These are phyloP conservation scores for Epinotia brunnichana DNA, from an alignment of 2,888 invertebrate species.

Conservation along the genomic window DNA sequence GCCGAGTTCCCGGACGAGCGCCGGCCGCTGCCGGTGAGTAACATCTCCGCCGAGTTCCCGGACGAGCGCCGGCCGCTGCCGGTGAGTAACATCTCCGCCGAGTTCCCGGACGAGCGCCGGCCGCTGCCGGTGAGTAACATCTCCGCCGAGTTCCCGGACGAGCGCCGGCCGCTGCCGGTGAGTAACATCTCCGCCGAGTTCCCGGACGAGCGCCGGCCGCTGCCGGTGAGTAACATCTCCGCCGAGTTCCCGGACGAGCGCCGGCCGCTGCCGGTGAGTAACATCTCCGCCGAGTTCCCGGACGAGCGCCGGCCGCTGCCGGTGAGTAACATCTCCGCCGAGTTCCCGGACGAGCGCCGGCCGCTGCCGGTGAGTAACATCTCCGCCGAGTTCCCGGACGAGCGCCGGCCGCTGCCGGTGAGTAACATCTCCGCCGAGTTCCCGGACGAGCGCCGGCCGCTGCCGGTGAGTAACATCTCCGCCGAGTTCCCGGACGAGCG, in stretches of 20 bases:
- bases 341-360: conserved; percentile 83
- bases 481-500: conserved; percentile 84
- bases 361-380: conserved; percentile 84
- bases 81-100: conserved; percentile 85
- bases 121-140: conserved; percentile 84
- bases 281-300: conserved; percentile 84
- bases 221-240: conserved; percentile 85
- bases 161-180: conserved; percentile 75
- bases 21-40: conserved; percentile 72
- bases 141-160: conserved; percentile 84
- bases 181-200: conserved; percentile 85
- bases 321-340: conserved; percentile 85
- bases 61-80: conserved; percentile 81
- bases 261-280: conserved; percentile 72
- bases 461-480: conserved; percentile 85
- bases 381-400: conserved; percentile 84
- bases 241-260: conserved; percentile 84
- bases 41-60: conserved; percentile 84
- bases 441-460: conserved; percentile 80
- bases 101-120: conserved; percentile 83
- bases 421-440: conserved; percentile 85
- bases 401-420: conserved; percentile 75
- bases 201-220: conserved; percentile 80
- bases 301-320: conserved; percentile 81
- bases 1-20: conserved; percentile 84